Percentiles rank a stretch among this genome's conserved stretches.
phyloP scores from a whole-genome alignment of 2,113 vertebrate genomes.

The Melanotaenia duboulayi region DNA sequence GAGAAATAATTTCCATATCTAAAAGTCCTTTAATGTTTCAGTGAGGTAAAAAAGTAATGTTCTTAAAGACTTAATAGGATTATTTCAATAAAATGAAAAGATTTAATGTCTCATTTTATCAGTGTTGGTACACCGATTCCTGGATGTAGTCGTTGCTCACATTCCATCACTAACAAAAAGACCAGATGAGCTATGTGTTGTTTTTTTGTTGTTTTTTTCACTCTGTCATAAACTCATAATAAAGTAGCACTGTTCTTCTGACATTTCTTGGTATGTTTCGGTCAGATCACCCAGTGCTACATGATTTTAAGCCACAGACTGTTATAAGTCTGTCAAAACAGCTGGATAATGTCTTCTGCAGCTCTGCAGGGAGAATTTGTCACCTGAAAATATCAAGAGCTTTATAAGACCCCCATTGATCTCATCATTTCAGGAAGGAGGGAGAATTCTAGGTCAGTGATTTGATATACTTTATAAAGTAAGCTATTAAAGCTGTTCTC shows the following conservation, averaged over 20 bases:
- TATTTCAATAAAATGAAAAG: too few species aligned
- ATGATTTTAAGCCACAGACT: background rate
- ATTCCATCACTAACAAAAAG: background rate
- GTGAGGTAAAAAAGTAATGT: too few species aligned
- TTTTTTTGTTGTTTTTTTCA: too few species aligned
- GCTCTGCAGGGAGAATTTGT: constrained; percentile 10
- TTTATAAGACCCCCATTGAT: constrained; percentile 17
- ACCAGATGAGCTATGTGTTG: too few species aligned
- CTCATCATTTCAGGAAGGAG: background rate
- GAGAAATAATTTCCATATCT: too few species aligned
- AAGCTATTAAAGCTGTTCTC: background rate
- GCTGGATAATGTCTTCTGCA: constrained; percentile 2
- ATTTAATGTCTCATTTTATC: too few species aligned
- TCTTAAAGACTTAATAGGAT: too few species aligned
- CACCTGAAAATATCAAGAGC: constrained; percentile 22
- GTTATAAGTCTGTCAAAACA: background rate
- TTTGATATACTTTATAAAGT: background rate
- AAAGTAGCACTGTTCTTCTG: background rate
- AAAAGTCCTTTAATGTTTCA: too few species aligned
- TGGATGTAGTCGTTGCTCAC: too few species aligned
- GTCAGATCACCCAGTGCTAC: background rate
- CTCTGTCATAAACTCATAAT: background rate
- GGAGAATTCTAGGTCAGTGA: background rate
- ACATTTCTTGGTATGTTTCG: background rate
- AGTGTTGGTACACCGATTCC: too few species aligned